Percentiles rank a stretch among this genome's conserved stretches.
Conservation (phyloP, 2,888 invertebrate species). For the Pterostichus madidus region DNA sequence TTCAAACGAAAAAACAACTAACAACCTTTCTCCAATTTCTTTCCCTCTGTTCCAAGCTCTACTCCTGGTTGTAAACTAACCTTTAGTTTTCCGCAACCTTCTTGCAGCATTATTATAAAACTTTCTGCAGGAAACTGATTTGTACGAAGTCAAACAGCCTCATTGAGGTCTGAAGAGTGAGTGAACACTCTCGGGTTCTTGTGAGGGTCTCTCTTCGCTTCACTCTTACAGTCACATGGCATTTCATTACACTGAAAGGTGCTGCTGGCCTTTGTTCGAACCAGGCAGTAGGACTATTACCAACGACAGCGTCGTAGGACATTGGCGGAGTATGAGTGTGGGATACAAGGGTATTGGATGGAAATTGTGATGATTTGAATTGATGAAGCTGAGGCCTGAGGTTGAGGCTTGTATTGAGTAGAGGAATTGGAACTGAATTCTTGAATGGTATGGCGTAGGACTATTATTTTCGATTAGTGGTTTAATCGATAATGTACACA, state of each 20-base stretch:
- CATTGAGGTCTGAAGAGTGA: background rate
- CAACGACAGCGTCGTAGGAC: background rate
- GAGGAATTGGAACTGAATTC: no score
- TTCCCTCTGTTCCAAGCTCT: no score
- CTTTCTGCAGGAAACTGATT: background rate
- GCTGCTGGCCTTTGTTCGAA: background rate
- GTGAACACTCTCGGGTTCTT: background rate
- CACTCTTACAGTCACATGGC: background rate
- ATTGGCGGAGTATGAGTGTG: background rate
- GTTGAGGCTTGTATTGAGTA: no score
- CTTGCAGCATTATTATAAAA: background rate
- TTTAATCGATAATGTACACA: no score
- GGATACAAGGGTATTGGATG: background rate
- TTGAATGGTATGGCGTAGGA: no score
- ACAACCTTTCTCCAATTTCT: no score
- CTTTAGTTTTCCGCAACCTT: no score
- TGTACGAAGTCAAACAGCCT: background rate
- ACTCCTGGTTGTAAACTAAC: no score
- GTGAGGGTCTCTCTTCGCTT: background rate
- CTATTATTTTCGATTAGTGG: no score
- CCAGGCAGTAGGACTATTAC: background rate
- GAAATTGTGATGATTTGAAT: background rate
- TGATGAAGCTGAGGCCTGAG: background rate
- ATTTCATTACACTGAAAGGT: conserved; percentile 48
- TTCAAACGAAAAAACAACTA: no score